Conservation (phyloP, 2,888 invertebrate genomes). For the Spialia ferax region DNA sequence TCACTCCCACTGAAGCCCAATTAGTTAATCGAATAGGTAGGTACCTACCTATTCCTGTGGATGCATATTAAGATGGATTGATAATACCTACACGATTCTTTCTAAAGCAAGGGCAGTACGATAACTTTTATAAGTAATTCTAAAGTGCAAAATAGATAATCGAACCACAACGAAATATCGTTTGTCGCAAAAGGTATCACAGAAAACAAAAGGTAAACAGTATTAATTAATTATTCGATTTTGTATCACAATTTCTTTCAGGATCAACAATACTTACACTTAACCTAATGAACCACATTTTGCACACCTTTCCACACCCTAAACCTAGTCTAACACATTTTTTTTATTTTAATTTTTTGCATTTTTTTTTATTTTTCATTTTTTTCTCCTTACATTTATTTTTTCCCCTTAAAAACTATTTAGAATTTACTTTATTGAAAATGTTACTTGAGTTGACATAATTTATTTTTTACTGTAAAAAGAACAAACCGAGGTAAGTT, state of each 20-base stretch:
- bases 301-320: constrained; percentile 15
- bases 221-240: constrained; percentile 6
- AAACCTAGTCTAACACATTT: not conserved
- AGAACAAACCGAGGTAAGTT: not conserved
- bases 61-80: too few relatives aligned
- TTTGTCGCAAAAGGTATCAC: not conserved
- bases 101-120: too few relatives aligned
- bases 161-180: not conserved
- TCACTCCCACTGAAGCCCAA: too few relatives aligned
- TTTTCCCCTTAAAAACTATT: not conserved
- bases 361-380: not conserved
- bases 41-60: too few relatives aligned
- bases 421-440: not conserved
- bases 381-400: not conserved
- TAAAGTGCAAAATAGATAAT: not conserved
- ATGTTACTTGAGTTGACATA: not conserved
- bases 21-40: too few relatives aligned
- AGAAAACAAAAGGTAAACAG: constrained; percentile 1
- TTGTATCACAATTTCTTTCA: constrained; percentile 36
- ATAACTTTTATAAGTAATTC: too few relatives aligned
- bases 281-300: constrained; percentile 38
- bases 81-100: too few relatives aligned
- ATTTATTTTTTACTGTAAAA: not conserved
- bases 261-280: constrained; percentile 11
- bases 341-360: too few relatives aligned